Percentiles rank a stretch among this genome's conserved stretches.
Conservation (phyloP, 2,797 vertebrate genomes). For the Enoplosus armatus region DNA sequence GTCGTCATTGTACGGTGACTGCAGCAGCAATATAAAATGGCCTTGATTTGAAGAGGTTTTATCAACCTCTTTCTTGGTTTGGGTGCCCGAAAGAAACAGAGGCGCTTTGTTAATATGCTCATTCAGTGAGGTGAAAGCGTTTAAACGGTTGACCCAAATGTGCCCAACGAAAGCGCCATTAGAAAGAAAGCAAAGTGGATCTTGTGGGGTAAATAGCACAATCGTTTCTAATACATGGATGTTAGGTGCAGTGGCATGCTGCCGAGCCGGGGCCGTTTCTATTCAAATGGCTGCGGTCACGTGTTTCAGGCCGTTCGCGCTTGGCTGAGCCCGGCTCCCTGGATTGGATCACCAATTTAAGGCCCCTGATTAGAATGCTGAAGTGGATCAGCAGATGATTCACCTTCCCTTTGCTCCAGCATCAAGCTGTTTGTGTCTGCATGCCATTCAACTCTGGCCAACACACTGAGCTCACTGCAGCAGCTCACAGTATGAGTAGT, state of each 20-base stretch:
- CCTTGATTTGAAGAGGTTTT: constrained; percentile 36
- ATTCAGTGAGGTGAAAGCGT: constrained; percentile 63
- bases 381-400: constrained; percentile 67
- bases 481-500: not conserved
- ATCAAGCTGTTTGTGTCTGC: constrained; percentile 35
- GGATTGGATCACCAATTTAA: constrained; percentile 62
- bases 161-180: constrained; percentile 63
- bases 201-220: constrained; percentile 61
- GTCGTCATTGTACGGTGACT: constrained; percentile 20
- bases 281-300: constrained; percentile 70
- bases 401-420: constrained; percentile 49
- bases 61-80: constrained; percentile 20
- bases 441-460: constrained; percentile 29
- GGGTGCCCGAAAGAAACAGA: constrained; percentile 46
- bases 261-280: constrained; percentile 70
- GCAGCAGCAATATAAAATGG: constrained; percentile 14
- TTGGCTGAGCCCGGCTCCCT: constrained; percentile 60
- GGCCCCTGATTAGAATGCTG: constrained; percentile 70
- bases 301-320: constrained; percentile 46
- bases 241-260: constrained; percentile 63
- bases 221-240: constrained; percentile 59
- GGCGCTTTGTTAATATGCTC: constrained; percentile 56
- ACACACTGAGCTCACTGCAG: not conserved
- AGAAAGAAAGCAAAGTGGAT: constrained; percentile 67
- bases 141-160: constrained; percentile 77